Base-by-base conservation (phyloP, 2,113 vertebrate species). In the Sinocyclocheilus anshuiensis region DNA sequence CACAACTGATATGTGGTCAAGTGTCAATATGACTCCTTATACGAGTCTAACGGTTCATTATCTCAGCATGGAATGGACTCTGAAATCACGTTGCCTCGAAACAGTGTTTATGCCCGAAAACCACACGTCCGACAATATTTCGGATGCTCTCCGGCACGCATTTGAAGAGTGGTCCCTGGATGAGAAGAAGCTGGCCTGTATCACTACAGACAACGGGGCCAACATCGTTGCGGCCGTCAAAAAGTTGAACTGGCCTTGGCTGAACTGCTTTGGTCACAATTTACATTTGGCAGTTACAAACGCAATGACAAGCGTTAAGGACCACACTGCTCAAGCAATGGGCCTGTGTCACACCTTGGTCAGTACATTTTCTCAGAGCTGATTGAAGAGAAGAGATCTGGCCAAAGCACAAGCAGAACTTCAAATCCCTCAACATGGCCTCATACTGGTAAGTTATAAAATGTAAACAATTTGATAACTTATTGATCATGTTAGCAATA, bases 261-360 rank as follows among this genome's bases (percentile, higher is more conserved):
- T 88, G 20, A 88, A 78, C 45, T 86, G 84, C 71, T 86, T 86
- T 81, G 87, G 79, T 33, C 78, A 88, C 79, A 83, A 78, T 78
- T 86, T 77, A 71, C 79, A 86, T 39, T 69, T 87, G 76, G 76
- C 86, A 74, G 63, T 84, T 59, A 84, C 63, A 69, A 87, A 59
- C 29, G 22, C 57, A 75, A 36, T 74, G 15, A 33, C 72, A 77
- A 84, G 71, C 74, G 33, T 7, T 10, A 84, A 84, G 39, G 50
- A 55, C 39, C 53, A 53, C 29, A 79, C 61, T 5, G 2, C 36
- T 9, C 18, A 45, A 26, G 59, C 74, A 78, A 24, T 86, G 36
- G 71, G 71, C 20, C 79, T 63, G 59, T 63, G 55, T 24, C 79
- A 81, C 59, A 45, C 79, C 4, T 65, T 65, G 79, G 36, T 65